A percentile compares a stretch with the other conserved stretches of the same genome.
These are phyloP conservation scores for Xenopus laevis DNA, from an alignment of 2,113 vertebrate species.

Conservation along the genomic window DNA sequence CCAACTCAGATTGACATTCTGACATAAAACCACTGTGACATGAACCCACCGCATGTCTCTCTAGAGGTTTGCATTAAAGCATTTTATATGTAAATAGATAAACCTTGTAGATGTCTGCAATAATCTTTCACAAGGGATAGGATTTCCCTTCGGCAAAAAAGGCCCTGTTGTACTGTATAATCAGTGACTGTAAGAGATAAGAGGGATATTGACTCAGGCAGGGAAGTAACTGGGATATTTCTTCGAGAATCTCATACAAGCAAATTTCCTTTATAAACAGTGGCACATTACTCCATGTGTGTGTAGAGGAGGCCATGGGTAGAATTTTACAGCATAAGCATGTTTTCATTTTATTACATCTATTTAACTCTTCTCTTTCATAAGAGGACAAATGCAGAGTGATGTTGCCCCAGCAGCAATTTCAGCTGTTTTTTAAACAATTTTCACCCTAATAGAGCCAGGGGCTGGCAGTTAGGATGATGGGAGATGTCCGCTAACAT, in stretches of 20 bases:
- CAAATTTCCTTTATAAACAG: constrained; percentile 25
- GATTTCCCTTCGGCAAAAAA: constrained; percentile 42
- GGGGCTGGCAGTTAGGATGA: background rate
- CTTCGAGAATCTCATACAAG: constrained; percentile 11
- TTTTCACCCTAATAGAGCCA: background rate
- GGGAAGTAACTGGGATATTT: constrained; percentile 23
- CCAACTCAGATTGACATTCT: background rate
- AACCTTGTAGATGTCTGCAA: constrained; percentile 35
- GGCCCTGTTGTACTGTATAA: constrained; percentile 27
- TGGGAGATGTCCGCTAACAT: background rate
- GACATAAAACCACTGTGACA: constrained; percentile 37
- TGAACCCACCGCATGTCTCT: constrained; percentile 16
- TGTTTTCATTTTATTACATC: background rate
- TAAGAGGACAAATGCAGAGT: background rate
- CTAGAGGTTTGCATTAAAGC: constrained; percentile 25
- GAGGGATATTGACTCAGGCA: constrained; percentile 24
- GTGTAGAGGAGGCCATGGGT: constrained; percentile 13
- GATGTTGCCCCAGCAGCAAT: background rate
- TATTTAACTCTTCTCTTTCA: background rate
- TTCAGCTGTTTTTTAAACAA: background rate
- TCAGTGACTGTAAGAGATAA: constrained; percentile 30
- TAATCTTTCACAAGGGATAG: constrained; percentile 30
- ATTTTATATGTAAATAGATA: constrained; percentile 45
- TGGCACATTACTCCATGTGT: constrained; percentile 15
- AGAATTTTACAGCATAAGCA: background rate